phyloP scores from a whole-genome alignment of 2,888 invertebrate species.

The Drosophila monieri region DNA sequence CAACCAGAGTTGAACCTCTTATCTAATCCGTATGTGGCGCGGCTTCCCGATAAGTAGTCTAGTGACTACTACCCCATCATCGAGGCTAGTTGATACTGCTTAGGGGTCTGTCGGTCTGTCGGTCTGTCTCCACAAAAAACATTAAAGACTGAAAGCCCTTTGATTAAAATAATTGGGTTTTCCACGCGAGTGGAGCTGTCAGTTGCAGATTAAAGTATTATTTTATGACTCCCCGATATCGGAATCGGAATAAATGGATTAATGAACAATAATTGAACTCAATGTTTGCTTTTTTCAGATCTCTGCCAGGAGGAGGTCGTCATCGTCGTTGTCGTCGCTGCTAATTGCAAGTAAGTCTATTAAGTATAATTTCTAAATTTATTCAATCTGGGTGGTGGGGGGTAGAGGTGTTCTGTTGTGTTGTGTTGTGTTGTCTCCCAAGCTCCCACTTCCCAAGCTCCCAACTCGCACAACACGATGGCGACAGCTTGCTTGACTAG shows the following conservation, averaged over 20 bases:
- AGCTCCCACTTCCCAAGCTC: slow-evolving; percentile 18
- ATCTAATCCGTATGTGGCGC: neutral
- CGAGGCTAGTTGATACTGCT: neutral
- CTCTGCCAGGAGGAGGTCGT: slow-evolving; percentile 15
- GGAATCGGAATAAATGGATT: slow-evolving; percentile 10
- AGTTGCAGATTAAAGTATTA: neutral
- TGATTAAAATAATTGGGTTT: neutral
- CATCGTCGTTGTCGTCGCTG: too few species aligned
- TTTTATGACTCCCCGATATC: neutral
- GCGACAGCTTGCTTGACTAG: slow-evolving; percentile 75
- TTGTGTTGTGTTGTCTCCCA: neutral
- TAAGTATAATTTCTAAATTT: slow-evolving; percentile 61
- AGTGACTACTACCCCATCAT: neutral
- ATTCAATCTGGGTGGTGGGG: slow-evolving; percentile 34
- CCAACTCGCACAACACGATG: slow-evolving; percentile 58
- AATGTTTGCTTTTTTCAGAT: slow-evolving; percentile 34
- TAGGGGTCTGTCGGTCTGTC: too few species aligned
- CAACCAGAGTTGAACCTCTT: neutral
- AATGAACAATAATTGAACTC: slow-evolving; percentile 27
- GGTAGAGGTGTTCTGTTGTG: too few species aligned
- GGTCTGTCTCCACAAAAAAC: neutral
- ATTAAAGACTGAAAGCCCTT: neutral
- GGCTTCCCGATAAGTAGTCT: slow-evolving; percentile 2
- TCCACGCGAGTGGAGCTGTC: neutral
- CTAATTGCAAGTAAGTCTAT: slow-evolving; percentile 53